Evolutionary conservation across 2,888 invertebrate genomes (phyloP).

Genomic region (Lepeophtheirus nordmannii): DNA sequence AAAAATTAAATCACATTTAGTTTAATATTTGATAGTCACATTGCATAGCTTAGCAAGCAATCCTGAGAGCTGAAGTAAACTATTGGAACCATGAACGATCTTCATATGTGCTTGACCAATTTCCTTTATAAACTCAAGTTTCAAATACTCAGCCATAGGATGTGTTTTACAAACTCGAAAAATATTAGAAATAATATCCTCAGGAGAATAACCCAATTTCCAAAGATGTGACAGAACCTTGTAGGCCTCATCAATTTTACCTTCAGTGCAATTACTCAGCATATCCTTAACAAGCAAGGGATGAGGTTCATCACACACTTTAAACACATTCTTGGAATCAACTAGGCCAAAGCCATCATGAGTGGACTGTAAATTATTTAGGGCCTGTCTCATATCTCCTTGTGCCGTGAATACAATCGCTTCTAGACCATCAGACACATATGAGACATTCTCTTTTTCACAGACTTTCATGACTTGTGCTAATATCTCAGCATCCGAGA

Average conservation of each 20-base stretch:
- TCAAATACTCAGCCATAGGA: conserved; percentile 59
- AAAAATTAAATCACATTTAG: not conserved
- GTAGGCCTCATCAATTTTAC: conserved; percentile 70
- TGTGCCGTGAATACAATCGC: conserved; percentile 96
- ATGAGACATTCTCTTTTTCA: conserved; percentile 56
- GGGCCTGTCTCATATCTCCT: conserved; percentile 91
- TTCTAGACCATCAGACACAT: conserved; percentile 80
- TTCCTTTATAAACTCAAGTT: conserved; percentile 66
- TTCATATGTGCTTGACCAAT: conserved; percentile 49
- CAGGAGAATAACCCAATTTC: conserved; percentile 85
- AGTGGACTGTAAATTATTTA: conserved; percentile 93
- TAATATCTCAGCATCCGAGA: conserved; percentile 77
- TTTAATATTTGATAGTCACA: not conserved
- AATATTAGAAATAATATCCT: conserved; percentile 87
- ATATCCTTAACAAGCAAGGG: conserved; percentile 80
- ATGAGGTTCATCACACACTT: conserved; percentile 98
- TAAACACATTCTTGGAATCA: conserved; percentile 86
- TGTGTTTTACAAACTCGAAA: conserved; percentile 83
- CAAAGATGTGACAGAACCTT: conserved; percentile 74
- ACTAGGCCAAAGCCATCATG: conserved; percentile 79
- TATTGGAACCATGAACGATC: conserved; percentile 70
- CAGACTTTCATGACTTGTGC: conserved; percentile 62
- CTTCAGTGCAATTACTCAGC: conserved; percentile 63
- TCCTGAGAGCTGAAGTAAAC: conserved; percentile 76
- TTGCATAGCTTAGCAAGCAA: conserved; percentile 64